Evolutionary conservation across 2,888 invertebrate genomes (phyloP).

Genomic region (Hypena proboscidalis): DNA sequence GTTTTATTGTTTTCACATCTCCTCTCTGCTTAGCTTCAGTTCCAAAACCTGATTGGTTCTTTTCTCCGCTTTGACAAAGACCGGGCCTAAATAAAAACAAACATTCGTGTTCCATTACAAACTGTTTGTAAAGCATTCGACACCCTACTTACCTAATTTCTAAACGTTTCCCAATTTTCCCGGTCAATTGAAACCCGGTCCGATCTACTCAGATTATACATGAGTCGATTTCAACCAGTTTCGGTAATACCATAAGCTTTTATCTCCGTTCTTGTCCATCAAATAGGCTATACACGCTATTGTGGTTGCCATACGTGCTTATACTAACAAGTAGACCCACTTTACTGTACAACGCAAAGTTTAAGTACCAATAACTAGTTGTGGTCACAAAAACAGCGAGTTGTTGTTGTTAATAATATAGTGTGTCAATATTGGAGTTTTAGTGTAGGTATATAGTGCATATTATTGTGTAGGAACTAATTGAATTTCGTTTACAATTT

Average conservation of each 20-base stretch:
- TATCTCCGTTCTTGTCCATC: slow-evolving; percentile 2
- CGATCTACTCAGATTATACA: too few relatives aligned
- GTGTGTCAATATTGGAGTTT: background rate
- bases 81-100: too few relatives aligned
- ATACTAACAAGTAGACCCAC: slow-evolving; percentile 25
- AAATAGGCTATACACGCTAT: slow-evolving; percentile 5
- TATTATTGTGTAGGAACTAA: background rate
- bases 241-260: background rate
- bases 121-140: too few relatives aligned
- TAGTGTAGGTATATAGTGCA: slow-evolving; percentile 1
- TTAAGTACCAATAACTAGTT: slow-evolving; percentile 31
- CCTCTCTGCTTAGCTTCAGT: too few relatives aligned
- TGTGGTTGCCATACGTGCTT: slow-evolving; percentile 18
- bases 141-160: too few relatives aligned
- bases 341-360: slow-evolving; percentile 23
- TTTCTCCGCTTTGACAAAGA: too few relatives aligned
- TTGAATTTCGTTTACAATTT: too few relatives aligned
- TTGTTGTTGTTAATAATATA: background rate
- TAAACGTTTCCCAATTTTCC: too few relatives aligned
- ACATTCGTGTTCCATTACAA: too few relatives aligned
- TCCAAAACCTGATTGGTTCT: too few relatives aligned
- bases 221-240: background rate
- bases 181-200: too few relatives aligned
- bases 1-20: too few relatives aligned
- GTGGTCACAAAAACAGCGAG: slow-evolving; percentile 25